Evolutionary conservation across 2,113 vertebrate species (phyloP), one percentile per base, ranked within the genome.

Genomic region (Limnothrissa miodon): DNA sequence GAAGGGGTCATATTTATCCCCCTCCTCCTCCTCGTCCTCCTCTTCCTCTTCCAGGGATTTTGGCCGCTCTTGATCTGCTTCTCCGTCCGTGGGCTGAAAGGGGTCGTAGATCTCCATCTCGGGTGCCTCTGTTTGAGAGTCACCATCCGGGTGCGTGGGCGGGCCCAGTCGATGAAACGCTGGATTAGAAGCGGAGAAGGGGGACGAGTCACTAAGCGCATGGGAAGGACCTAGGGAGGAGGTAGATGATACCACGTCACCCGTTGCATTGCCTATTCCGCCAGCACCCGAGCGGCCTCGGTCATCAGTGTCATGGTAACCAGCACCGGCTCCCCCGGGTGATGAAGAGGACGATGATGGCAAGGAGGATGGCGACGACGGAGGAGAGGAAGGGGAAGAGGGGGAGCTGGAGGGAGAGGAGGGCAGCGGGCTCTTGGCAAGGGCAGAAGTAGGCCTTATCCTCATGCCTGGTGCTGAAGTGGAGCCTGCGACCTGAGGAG

Each of bases 1-100:
- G 66, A 98, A 98, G 0, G 97, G 97, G 83, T 98, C 97, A 6
- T 98, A 98, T 78, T 98, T 98, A 86, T 98, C 96, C 39, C 94
- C 95, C n/a, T 93, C 90, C 8, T 89, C 91, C 0, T 95, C 94
- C 1, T 90, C 89, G 0, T 90, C 94, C n/a, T 93, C 83, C 19
- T 91, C 87, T 4, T 89, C 91, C 4, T 92, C 90, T 19, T 81
- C 88, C 66, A 29, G 59, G 8, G 19, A 21, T 21, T 46, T 46
- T 19, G 45, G 89, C 33, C 39, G 56, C 11, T 84, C 85, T 21
- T 88, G 87, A 15, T 92, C 92, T 15, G 84, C 90, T 33, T 93
- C 92, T 13, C 90, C 95, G 0, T 97, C 96, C 0, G 96, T 97
- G 2, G 96, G 96, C 84, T 96, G 93, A 84, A 97, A 97, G n/a